Base-by-base conservation (phyloP, 2,113 vertebrate species). In the Ascaphus truei region DNA sequence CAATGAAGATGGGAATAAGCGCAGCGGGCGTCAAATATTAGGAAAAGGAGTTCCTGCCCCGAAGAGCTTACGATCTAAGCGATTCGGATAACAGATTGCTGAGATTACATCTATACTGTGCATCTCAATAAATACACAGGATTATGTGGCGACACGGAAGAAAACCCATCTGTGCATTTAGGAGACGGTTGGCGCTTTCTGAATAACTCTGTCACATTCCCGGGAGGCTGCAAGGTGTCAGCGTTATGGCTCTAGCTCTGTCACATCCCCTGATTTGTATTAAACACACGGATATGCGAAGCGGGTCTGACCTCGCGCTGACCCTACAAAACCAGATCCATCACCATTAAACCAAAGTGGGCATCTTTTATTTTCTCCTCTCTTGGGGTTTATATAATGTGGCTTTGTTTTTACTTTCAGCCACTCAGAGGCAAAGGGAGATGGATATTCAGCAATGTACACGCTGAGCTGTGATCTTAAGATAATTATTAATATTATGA, bases 101-200 rank as follows among this genome's bases (percentile, higher is more conserved):
- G 11, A 58, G 39, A n/a, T 31, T 57, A 47, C 22, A 47, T 45
- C 43, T 58, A 41, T 20, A 58, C 12, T 58, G 20, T 23, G 20
- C 37, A n/a, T 47, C 53, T 58, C 33, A 68, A 68, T 58, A 43
- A 58, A 68, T 68, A 68, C 16, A 27, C 47, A 36, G 65, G 52
- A 68, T 36, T 58, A 68, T 58, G 53, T 68, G 58, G 5, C 39
- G 22, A 47, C 51, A 56, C 39, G 52, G 65, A 56, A 57, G 53
- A 48, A n/a, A 58, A 58, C 43, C 65, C 65, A 68, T 68, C 65
- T 68, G 65, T 68, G 65, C 52, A 34, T 58, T 51, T 47, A 43
- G 16, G 47, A 25, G 20, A 57, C 7, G 37, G 41, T 31, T 16
- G 13, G n/a, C 34, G 39, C 62, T 65, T 52, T 65, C 27, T 53